phyloP scores from a whole-genome alignment of 1,140 invertebrate species.

The Augochlora pura region DNA sequence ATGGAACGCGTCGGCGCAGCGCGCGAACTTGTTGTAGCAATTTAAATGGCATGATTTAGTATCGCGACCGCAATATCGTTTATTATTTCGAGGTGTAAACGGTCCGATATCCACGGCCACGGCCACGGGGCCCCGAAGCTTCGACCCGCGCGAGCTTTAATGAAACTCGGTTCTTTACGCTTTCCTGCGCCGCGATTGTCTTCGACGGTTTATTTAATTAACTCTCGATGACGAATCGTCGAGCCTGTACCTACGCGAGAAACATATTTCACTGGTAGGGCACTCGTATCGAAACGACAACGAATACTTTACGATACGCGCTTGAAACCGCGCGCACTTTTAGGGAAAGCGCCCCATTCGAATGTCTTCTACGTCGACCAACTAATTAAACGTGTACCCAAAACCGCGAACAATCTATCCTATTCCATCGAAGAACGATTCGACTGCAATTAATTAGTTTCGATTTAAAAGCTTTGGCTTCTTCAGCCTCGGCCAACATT shows the following conservation, averaged over 20 bases:
- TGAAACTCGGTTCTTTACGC: neutral
- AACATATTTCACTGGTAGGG: neutral
- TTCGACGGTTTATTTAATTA: constrained; percentile 3
- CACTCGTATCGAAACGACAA: too few species aligned
- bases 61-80: constrained; percentile 2
- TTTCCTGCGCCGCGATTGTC: neutral
- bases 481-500: too few species aligned
- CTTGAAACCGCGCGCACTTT: too few species aligned
- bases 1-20: neutral
- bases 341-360: too few species aligned
- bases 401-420: too few species aligned
- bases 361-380: too few species aligned
- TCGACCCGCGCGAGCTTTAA: neutral
- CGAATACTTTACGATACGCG: too few species aligned
- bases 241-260: neutral
- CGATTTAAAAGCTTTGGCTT: too few species aligned
- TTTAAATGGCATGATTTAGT: constrained; percentile 14
- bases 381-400: too few species aligned
- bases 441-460: too few species aligned
- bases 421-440: too few species aligned
- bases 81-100: constrained; percentile 26
- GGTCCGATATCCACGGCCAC: neutral
- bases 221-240: neutral
- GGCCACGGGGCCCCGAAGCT: neutral
- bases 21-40: neutral